Evolutionary conservation across 1,140 invertebrate species (phyloP).

Genomic region (Diabrotica undecimpunctata): DNA sequence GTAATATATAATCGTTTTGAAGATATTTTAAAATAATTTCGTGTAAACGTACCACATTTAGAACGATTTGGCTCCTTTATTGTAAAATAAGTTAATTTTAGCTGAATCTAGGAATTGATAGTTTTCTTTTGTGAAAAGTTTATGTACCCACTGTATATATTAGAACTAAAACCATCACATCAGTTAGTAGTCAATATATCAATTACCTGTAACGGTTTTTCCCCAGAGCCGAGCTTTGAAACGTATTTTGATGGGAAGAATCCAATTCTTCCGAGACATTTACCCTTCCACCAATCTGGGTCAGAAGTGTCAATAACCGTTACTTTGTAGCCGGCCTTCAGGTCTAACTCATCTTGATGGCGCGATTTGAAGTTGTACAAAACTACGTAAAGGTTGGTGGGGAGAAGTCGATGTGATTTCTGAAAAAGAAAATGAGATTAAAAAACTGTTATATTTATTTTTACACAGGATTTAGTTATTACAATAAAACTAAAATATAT

Average conservation of each 20-base stretch:
- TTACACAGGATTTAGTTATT: too few relatives aligned
- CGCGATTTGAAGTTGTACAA: constrained; percentile 93
- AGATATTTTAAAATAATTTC: too few relatives aligned
- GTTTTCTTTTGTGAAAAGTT: too few relatives aligned
- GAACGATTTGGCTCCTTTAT: too few relatives aligned
- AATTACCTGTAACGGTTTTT: constrained; percentile 82
- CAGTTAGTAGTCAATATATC: neutral
- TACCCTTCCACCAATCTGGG: constrained; percentile 96
- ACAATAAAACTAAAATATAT: too few relatives aligned
- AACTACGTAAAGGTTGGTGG: constrained; percentile 90
- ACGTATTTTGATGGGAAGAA: constrained; percentile 95
- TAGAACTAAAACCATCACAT: too few relatives aligned
- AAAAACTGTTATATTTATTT: too few relatives aligned
- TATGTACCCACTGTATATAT: too few relatives aligned
- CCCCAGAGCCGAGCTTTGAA: constrained; percentile 81
- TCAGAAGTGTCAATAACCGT: constrained; percentile 92
- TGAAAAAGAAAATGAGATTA: constrained; percentile 48
- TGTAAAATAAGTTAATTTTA: too few relatives aligned
- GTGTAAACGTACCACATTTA: too few relatives aligned
- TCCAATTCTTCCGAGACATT: constrained; percentile 85
- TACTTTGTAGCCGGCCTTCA: constrained; percentile 93
- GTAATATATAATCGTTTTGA: too few relatives aligned
- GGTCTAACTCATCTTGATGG: constrained; percentile 88
- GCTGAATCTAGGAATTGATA: too few relatives aligned
- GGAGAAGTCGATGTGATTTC: constrained; percentile 80